Conservation (phyloP, 2,888 invertebrate genomes). For the Flexamia atlantica region DNA sequence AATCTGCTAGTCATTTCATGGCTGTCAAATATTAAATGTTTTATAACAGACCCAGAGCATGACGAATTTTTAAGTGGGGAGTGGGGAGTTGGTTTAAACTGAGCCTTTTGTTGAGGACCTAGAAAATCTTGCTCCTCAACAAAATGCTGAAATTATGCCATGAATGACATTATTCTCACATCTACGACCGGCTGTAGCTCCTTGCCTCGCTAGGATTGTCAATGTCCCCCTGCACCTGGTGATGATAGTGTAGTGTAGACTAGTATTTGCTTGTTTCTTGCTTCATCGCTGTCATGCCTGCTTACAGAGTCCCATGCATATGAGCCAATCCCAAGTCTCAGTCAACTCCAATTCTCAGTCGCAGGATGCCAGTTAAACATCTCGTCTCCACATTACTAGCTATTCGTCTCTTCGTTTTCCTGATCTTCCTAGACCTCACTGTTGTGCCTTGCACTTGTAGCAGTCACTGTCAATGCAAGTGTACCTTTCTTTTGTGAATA, state of each 20-base stretch:
- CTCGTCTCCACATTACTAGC: not conserved
- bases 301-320: conserved; percentile 52
- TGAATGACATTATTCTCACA: too few species aligned
- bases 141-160: too few species aligned
- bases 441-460: conserved; percentile 29
- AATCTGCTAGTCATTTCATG: too few species aligned
- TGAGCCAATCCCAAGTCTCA: conserved; percentile 36
- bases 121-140: too few species aligned
- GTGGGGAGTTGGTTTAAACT: too few species aligned
- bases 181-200: too few species aligned
- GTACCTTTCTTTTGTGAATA: not conserved
- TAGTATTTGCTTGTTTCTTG: not conserved
- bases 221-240: not conserved
- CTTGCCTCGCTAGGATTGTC: too few species aligned
- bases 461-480: not conserved
- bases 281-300: conserved; percentile 36
- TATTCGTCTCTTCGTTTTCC: conserved; percentile 25
- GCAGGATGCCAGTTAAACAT: conserved; percentile 27
- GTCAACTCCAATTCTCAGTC: conserved; percentile 36
- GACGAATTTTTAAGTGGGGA: too few species aligned
- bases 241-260: conserved; percentile 3
- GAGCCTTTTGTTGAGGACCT: too few species aligned
- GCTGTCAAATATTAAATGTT: too few species aligned
- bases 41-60: too few species aligned
- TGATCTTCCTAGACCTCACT: not conserved